Evolutionary conservation across 1,140 invertebrate genomes (phyloP).

Genomic region (Drosophila repleta): DNA sequence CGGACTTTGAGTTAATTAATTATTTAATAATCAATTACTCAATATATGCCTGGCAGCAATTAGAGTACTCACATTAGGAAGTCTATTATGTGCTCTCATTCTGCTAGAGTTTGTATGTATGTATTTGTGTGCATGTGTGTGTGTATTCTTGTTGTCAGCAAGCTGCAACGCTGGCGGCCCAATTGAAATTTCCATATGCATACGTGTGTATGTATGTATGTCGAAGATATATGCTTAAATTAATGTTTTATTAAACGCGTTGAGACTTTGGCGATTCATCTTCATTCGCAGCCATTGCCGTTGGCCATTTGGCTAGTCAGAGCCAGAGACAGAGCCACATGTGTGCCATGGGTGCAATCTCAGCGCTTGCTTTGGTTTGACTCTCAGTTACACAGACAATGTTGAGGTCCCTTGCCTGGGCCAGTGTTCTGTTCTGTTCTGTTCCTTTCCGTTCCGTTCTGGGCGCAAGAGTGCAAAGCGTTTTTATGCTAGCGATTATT

Average conservation of each 20-base stretch:
- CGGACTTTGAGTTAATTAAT: no score
- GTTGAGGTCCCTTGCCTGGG: slow-evolving; percentile 27
- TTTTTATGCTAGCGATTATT: slow-evolving; percentile 83
- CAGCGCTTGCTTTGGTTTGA: slow-evolving; percentile 2
- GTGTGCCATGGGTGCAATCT: slow-evolving; percentile 20
- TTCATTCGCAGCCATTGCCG: slow-evolving; percentile 47
- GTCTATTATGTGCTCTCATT: no score
- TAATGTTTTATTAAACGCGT: slow-evolving; percentile 55
- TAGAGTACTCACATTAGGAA: no score
- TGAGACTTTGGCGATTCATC: slow-evolving; percentile 51
- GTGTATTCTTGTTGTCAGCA: slow-evolving; percentile 30
- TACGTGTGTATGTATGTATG: neutral
- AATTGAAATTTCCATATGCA: slow-evolving; percentile 37
- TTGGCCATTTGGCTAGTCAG: slow-evolving; percentile 42
- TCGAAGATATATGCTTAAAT: slow-evolving; percentile 37
- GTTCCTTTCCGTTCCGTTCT: slow-evolving; percentile 29
- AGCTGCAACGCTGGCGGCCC: slow-evolving; percentile 31
- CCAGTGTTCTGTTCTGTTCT: slow-evolving; percentile 18
- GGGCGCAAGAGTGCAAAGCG: slow-evolving; percentile 79
- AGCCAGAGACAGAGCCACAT: slow-evolving; percentile 20
- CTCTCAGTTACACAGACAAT: slow-evolving; percentile 29
- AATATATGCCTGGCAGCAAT: no score
- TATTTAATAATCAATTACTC: no score
- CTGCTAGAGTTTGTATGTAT: no score
- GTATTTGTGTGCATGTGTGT: neutral